These are phyloP conservation scores for Lingula anatina DNA, from an alignment of 2,888 invertebrate species.

Conservation along the genomic window DNA sequence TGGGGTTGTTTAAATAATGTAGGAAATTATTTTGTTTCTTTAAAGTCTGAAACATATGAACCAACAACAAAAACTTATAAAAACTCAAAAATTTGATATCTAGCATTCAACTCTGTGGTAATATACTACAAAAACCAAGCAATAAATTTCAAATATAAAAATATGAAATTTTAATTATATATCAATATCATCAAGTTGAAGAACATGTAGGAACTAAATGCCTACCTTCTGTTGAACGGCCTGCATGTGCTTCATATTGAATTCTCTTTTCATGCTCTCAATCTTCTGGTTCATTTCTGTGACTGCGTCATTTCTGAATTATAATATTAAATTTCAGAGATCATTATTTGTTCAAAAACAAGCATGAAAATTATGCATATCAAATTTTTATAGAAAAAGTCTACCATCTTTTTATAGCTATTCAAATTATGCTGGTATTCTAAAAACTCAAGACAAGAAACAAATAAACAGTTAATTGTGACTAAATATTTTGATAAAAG, in stretches of 20 bases:
- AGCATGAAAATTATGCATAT: not conserved
- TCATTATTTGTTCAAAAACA: not conserved
- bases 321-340: not conserved
- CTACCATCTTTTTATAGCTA: too few species aligned
- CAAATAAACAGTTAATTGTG: too few species aligned
- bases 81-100: too few species aligned
- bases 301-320: conserved; percentile 36
- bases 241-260: conserved; percentile 30
- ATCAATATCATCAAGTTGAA: too few species aligned
- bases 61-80: too few species aligned
- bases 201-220: too few species aligned
- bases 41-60: not conserved
- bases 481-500: too few species aligned
- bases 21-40: not conserved
- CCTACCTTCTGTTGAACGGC: conserved; percentile 42
- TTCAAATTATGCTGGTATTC: not conserved
- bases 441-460: not conserved
- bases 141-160: too few species aligned
- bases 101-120: too few species aligned
- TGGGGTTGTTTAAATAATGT: not conserved
- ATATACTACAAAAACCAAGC: too few species aligned
- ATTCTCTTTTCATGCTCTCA: conserved; percentile 37
- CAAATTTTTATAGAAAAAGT: too few species aligned
- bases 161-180: too few species aligned
- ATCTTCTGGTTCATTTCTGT: conserved; percentile 42